These are phyloP conservation scores for Sesia bembeciformis DNA, from an alignment of 2,888 invertebrate species.

Conservation along the genomic window DNA sequence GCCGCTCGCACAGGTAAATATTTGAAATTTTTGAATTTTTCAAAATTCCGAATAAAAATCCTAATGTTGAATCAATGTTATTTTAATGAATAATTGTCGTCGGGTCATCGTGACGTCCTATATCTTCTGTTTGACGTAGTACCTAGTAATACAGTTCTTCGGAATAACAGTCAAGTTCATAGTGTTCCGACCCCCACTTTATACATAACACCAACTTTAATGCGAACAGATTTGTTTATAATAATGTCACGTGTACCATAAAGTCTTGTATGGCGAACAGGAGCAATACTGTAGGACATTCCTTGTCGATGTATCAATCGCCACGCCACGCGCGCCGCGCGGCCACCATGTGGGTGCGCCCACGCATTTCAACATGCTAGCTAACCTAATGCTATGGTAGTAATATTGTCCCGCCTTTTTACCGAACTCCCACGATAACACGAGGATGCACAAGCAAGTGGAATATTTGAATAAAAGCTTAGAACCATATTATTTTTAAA, in stretches of 20 bases:
- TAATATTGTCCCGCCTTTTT: background rate
- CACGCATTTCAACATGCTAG: background rate
- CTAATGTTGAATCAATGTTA: too few species aligned
- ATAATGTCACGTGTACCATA: constrained; percentile 20
- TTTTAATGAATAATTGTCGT: too few species aligned
- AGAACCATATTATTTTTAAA: too few species aligned
- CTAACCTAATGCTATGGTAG: background rate
- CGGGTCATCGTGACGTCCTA: too few species aligned
- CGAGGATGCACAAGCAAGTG: too few species aligned
- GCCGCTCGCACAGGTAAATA: constrained; percentile 62
- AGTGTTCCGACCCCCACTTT: too few species aligned
- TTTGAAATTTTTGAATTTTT: background rate
- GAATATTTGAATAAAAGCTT: too few species aligned
- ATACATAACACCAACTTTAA: background rate
- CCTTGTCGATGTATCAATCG: constrained; percentile 34
- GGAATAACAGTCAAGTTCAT: too few species aligned
- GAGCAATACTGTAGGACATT: constrained; percentile 34
- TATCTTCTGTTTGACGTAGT: too few species aligned
- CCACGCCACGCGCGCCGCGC: background rate
- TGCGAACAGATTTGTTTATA: constrained; percentile 8
- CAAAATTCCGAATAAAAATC: too few species aligned
- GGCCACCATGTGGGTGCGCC: background rate
- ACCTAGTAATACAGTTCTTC: too few species aligned
- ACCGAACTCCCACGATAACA: background rate
- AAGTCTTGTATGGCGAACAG: constrained; percentile 30